Percentiles rank a stretch among this genome's conserved stretches.
These are phyloP conservation scores for Griposia aprilina DNA, from an alignment of 2,888 invertebrate genomes.

Conservation along the genomic window DNA sequence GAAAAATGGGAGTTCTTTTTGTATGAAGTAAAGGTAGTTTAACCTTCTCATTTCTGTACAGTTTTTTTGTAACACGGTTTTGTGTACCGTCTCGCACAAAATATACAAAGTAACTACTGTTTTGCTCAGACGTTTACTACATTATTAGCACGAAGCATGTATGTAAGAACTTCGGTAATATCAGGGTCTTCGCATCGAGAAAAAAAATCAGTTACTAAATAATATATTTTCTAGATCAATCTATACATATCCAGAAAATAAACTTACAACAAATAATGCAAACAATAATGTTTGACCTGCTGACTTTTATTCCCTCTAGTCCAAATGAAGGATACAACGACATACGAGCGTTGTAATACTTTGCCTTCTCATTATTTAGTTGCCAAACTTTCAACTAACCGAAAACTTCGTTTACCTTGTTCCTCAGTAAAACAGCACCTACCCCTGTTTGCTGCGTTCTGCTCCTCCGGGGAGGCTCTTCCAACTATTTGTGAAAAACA, in stretches of 20 bases:
- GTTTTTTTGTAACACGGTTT: slow-evolving; percentile 22
- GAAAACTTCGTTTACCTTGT: slow-evolving; percentile 55
- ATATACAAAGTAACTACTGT: neutral
- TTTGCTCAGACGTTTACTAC: neutral
- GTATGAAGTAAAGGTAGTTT: slow-evolving; percentile 34
- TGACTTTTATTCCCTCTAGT: neutral
- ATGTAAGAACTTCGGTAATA: neutral
- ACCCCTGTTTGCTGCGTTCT: slow-evolving; percentile 61
- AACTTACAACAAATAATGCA: neutral
- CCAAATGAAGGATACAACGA: neutral
- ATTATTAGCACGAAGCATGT: neutral
- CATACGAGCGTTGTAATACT: slow-evolving; percentile 8
- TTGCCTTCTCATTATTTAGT: slow-evolving; percentile 44
- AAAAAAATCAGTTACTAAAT: neutral
- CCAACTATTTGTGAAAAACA: slow-evolving; percentile 83
- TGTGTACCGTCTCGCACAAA: slow-evolving; percentile 1
- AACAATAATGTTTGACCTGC: neutral
- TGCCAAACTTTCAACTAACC: slow-evolving; percentile 46
- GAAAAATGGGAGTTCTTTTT: slow-evolving; percentile 61
- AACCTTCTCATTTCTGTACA: slow-evolving; percentile 19
- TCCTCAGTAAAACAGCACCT: slow-evolving; percentile 47
- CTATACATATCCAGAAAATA: neutral
- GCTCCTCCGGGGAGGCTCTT: slow-evolving; percentile 71
- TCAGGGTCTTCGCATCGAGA: no score
- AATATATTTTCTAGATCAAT: neutral